Percentiles rank a stretch among this genome's conserved stretches.
phyloP scores from a whole-genome alignment of 1,140 invertebrate species.

The Periplaneta americana region DNA sequence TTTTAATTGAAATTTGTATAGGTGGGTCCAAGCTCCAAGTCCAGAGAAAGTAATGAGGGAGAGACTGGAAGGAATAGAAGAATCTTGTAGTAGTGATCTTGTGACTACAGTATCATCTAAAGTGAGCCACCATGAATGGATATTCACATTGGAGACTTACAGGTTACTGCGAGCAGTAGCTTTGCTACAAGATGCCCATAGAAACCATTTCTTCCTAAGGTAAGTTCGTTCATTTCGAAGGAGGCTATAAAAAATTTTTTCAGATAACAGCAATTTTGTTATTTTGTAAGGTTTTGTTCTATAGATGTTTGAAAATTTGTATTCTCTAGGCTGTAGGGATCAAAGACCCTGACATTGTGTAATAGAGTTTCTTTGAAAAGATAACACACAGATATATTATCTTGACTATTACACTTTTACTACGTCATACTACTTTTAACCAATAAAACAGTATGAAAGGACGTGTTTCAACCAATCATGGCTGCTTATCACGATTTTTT shows the following conservation, averaged over 20 bases:
- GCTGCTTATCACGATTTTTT: too few relatives aligned
- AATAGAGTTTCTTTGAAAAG: too few relatives aligned
- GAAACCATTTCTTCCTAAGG: conserved; percentile 63
- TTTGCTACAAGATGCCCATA: conserved; percentile 63
- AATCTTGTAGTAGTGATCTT: conserved; percentile 52
- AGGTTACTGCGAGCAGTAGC: conserved; percentile 52
- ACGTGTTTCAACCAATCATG: too few relatives aligned
- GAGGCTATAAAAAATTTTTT: background rate
- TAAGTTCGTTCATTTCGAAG: conserved; percentile 34
- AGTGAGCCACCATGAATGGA: conserved; percentile 59
- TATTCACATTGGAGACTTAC: conserved; percentile 49
- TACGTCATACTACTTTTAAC: too few relatives aligned
- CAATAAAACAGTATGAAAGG: too few relatives aligned
- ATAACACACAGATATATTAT: too few relatives aligned
- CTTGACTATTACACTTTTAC: too few relatives aligned
- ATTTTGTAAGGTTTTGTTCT: background rate
- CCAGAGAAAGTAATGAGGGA: conserved; percentile 52
- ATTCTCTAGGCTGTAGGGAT: background rate
- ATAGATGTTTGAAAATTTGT: background rate
- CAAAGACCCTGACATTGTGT: too few relatives aligned
- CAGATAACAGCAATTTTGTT: background rate
- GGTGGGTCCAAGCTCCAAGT: conserved; percentile 50
- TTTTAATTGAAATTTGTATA: conserved; percentile 18
- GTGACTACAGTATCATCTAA: conserved; percentile 60
- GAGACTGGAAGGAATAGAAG: conserved; percentile 50